phyloP scores from a whole-genome alignment of 1,140 invertebrate genomes.

The Probaryconus sp. region DNA sequence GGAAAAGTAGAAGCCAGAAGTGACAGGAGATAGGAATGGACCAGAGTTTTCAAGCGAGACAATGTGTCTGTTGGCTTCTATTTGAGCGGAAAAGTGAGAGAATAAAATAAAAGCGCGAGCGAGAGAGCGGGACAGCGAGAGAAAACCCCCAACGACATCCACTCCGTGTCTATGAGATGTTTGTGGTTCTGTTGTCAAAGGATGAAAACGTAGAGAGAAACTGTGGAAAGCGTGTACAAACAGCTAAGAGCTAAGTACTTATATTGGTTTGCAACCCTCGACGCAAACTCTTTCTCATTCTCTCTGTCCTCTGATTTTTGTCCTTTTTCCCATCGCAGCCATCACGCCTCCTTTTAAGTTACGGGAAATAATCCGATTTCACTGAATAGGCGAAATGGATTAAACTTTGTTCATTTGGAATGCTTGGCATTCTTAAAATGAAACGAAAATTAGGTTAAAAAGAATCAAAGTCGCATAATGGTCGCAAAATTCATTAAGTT shows the following conservation, averaged over 20 bases:
- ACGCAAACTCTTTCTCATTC: slow-evolving; percentile 54
- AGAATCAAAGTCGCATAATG: slow-evolving; percentile 38
- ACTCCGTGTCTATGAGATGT: slow-evolving; percentile 58
- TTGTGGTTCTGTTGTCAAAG: slow-evolving; percentile 67
- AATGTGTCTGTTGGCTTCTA: slow-evolving; percentile 52
- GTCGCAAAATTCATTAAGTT: slow-evolving; percentile 33
- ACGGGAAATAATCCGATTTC: slow-evolving; percentile 57
- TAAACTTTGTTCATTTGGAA: slow-evolving; percentile 58
- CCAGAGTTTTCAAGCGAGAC: slow-evolving; percentile 46
- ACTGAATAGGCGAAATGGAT: slow-evolving; percentile 57
- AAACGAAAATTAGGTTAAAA: slow-evolving; percentile 51
- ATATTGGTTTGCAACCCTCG: slow-evolving; percentile 58
- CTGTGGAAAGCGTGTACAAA: slow-evolving; percentile 63
- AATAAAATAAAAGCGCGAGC: slow-evolving; percentile 45
- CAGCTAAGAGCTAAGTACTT: slow-evolving; percentile 63
- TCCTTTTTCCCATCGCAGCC: slow-evolving; percentile 37
- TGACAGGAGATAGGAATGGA: slow-evolving; percentile 49
- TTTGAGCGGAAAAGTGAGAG: slow-evolving; percentile 46
- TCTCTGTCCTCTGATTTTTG: slow-evolving; percentile 42
- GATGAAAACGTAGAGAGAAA: slow-evolving; percentile 60
- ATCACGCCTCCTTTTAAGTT: slow-evolving; percentile 45
- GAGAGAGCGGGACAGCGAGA: slow-evolving; percentile 27
- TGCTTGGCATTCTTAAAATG: slow-evolving; percentile 40
- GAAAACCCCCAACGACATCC: slow-evolving; percentile 49
- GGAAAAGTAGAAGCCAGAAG: slow-evolving; percentile 50